Conservation (phyloP, 1,140 invertebrate genomes). For the Aphis craccivora region DNA sequence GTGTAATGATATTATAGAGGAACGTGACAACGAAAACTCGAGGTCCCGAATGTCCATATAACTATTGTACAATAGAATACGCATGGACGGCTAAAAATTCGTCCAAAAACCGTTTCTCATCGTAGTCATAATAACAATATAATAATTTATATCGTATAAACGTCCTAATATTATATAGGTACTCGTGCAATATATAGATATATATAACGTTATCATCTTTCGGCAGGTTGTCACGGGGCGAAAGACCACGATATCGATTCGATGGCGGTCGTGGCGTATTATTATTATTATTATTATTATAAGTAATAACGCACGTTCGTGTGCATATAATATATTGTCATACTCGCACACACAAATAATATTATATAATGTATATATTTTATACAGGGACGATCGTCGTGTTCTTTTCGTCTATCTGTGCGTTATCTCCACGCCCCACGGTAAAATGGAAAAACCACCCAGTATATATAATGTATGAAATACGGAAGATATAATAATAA, state of each 20-base stretch:
- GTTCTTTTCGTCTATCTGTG: not conserved
- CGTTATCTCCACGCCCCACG: not conserved
- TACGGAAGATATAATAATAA: conserved; percentile 13
- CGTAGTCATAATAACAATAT: not conserved
- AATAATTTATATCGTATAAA: not conserved
- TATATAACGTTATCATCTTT: not conserved
- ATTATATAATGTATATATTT: not conserved
- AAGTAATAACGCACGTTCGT: not conserved
- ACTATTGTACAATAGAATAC: not conserved
- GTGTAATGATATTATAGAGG: not conserved
- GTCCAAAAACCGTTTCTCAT: not conserved
- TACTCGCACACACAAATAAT: not conserved
- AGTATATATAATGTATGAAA: not conserved
- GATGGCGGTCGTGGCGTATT: not conserved
- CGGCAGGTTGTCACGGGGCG: not conserved
- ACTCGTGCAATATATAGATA: not conserved
- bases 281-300: not conserved
- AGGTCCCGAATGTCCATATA: not conserved
- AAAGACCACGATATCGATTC: not conserved
- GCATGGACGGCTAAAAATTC: not conserved
- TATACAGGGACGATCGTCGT: not conserved
- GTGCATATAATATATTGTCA: not conserved
- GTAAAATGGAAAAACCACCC: not conserved
- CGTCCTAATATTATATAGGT: not conserved
- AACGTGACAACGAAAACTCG: not conserved